Evolutionary conservation across 2,113 vertebrate species (phyloP), one percentile per base, ranked within the genome.

Genomic region (Archocentrus centrarchus): DNA sequence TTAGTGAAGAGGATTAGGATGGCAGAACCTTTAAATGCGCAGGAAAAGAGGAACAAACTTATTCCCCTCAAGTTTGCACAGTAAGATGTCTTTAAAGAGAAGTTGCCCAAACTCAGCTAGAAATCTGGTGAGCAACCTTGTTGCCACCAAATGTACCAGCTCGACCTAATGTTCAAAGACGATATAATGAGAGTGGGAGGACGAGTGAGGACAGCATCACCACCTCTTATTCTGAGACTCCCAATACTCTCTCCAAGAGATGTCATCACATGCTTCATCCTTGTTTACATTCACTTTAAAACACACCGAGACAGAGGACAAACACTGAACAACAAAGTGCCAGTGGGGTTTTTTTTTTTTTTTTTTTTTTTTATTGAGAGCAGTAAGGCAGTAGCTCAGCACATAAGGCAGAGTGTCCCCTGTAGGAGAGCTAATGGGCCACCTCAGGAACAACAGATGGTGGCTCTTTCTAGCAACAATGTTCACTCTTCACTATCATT

Each of bases 81-180:
- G 47, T 27, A 73, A 73, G 68, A 73, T 73, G 20, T 15, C 6
- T 35, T 55, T n/a, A 55, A 32, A 32, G 27, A 55, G 32, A 73
- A 73, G 68, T 35, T 2, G 47, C 18, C n/a, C 47, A 55, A 73
- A 73, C 68, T 73, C 68, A 55, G 47, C 11, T 44, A 73, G 6
- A 55, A 73, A 73, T 14, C 47, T 35, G 27, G 4, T 55, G 55
- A n/a, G 27, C 27, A 35, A 17, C 27, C 47, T 55, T 7, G 18
- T 35, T 35, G 47, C 11, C 27, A 73, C 6, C 18, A 73, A 55
- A 55, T 55, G 11, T 35, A n/a, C 27, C 27, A 53, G 27, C 27
- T 73, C 32, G 66, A 73, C 66, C 66, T 73, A 73, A 73, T 73
- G 44, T 50, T 73, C 24, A 73, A 50, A 73, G 68, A 55, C 32